Percentiles rank a stretch among this genome's conserved stretches.
phyloP scores from a whole-genome alignment of 2,888 invertebrate genomes.

The Elgonia sp. region DNA sequence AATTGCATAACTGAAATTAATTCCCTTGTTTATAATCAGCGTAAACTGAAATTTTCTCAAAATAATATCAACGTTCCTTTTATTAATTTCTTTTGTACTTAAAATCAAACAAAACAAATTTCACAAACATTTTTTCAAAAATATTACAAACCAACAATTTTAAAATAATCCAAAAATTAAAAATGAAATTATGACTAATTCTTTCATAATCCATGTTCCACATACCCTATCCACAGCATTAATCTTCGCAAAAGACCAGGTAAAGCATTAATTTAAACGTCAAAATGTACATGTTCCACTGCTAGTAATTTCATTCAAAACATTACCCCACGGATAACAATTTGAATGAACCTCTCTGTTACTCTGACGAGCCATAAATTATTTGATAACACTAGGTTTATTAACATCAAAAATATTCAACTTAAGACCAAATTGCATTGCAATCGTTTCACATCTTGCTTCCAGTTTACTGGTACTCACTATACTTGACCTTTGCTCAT shows the following conservation, averaged over 20 bases:
- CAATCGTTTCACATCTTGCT: not conserved
- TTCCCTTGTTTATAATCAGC: too few relatives aligned
- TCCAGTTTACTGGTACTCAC: slow-evolving; percentile 13
- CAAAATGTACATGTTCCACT: slow-evolving; percentile 24
- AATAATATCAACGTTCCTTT: too few relatives aligned
- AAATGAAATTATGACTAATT: not conserved
- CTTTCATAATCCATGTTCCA: not conserved
- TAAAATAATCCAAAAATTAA: too few relatives aligned
- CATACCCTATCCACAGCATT: slow-evolving; percentile 23
- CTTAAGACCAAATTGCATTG: not conserved
- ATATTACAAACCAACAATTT: too few relatives aligned
- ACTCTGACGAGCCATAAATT: slow-evolving; percentile 16
- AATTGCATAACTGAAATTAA: too few relatives aligned
- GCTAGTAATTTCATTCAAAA: slow-evolving; percentile 48
- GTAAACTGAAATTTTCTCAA: too few relatives aligned
- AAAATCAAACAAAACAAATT: too few relatives aligned
- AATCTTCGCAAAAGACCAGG: slow-evolving; percentile 18
- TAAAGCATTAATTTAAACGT: slow-evolving; percentile 40
- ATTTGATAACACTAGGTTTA: not conserved
- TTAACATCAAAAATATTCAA: slow-evolving; percentile 12
- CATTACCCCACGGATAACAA: not conserved
- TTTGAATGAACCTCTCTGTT: slow-evolving; percentile 16
- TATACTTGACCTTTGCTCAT: slow-evolving; percentile 55
- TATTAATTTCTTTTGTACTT: too few relatives aligned
- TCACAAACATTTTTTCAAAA: too few relatives aligned